These are phyloP conservation scores for Charina bottae DNA, from an alignment of 2,113 vertebrate species.

Conservation along the genomic window DNA sequence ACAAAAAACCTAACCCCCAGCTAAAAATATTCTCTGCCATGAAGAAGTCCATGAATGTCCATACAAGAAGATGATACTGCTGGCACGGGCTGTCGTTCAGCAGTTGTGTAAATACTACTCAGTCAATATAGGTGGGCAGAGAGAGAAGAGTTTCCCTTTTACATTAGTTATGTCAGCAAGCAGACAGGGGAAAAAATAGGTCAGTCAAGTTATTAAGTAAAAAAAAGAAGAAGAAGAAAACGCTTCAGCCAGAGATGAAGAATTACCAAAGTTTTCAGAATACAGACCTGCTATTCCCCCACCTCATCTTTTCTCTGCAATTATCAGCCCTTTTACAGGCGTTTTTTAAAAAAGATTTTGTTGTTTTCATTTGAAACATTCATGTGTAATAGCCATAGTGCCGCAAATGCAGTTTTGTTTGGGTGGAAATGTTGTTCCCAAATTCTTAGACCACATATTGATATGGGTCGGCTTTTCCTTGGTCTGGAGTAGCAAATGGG, in stretches of 20 bases:
- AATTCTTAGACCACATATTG: constrained; percentile 95
- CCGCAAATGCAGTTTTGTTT: constrained; percentile 66
- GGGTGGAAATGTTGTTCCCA: constrained; percentile 71
- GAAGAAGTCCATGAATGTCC: constrained; percentile 50
- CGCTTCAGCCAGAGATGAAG: constrained; percentile 69
- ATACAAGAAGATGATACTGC: constrained; percentile 38
- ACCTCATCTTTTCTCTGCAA: constrained; percentile 72
- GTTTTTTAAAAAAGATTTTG: constrained; percentile 68
- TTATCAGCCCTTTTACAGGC: constrained; percentile 73
- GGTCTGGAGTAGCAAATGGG: constrained; percentile 92
- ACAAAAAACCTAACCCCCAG: background rate
- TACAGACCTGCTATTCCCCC: constrained; percentile 55
- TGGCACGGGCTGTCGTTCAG: constrained; percentile 62
- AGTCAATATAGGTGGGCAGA: constrained; percentile 59
- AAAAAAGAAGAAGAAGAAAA: constrained; percentile 12
- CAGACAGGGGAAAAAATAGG: constrained; percentile 70
- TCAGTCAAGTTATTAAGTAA: constrained; percentile 71
- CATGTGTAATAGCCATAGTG: constrained; percentile 71
- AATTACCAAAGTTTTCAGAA: constrained; percentile 67
- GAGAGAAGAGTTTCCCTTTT: constrained; percentile 53
- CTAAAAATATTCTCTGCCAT: constrained; percentile 43
- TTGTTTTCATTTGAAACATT: constrained; percentile 70
- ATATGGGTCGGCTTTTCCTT: constrained; percentile 94
- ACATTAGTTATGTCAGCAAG: constrained; percentile 74
- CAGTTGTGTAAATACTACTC: constrained; percentile 49